phyloP scores from a whole-genome alignment of 2,113 vertebrate genomes.

The Chaetodon auriga region DNA sequence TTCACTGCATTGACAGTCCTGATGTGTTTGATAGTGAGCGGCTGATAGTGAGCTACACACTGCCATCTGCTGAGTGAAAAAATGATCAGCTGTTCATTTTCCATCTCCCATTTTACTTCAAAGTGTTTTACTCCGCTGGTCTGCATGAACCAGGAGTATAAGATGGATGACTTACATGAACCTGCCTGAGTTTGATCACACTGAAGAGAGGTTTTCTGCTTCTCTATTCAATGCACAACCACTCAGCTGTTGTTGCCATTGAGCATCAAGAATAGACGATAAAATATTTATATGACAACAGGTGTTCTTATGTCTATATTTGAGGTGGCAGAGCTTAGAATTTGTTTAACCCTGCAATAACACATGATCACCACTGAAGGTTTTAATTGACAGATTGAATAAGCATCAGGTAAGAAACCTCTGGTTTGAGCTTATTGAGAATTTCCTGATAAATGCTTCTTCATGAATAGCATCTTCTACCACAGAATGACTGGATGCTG shows the following conservation, averaged over 20 bases:
- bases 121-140: background rate
- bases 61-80: constrained; percentile 67
- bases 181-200: background rate
- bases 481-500: background rate
- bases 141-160: background rate
- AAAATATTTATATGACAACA: constrained; percentile 7
- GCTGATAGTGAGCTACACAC: constrained; percentile 40
- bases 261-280: background rate
- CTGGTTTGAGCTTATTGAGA: background rate
- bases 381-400: no score
- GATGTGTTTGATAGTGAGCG: background rate
- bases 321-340: background rate
- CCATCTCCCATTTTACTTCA: constrained; percentile 28
- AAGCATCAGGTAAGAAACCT: background rate
- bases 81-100: background rate
- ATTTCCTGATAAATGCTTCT: background rate
- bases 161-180: constrained; percentile 30
- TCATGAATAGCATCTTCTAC: background rate
- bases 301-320: background rate
- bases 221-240: background rate
- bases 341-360: background rate
- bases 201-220: background rate
- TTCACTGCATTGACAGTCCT: background rate
- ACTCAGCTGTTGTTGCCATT: background rate
- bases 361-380: background rate